Base-by-base conservation (phyloP, 2,888 invertebrate species). In the Hydrotaea diabolus region DNA sequence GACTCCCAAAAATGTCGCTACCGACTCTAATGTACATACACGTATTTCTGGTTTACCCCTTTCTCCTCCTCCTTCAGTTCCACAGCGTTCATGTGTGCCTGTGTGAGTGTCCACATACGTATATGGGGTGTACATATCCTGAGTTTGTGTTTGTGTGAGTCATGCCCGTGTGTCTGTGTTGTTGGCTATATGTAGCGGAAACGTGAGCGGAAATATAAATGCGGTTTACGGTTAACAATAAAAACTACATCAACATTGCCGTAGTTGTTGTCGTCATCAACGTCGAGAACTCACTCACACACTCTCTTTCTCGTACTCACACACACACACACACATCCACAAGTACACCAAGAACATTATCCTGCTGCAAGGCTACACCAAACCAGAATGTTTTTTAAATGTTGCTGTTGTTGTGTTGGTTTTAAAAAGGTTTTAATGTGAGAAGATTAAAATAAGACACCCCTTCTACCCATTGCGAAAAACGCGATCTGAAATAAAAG, bases 151-250 rank as follows among this genome's bases (percentile, higher is more conserved):
- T 15, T 57, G 55, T 21, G 26, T 21, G n/a, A n/a, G n/a, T n/a
- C n/a, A n/a, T n/a, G n/a, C n/a, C n/a, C n/a, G n/a, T n/a, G 59
- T 77, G n/a, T 59, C 11, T 39, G 62, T 36, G 62, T 31, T 73
- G 39, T 53, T 4, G 36, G 4, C 49, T 59, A 62, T 74, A 64
- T 77, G 79, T 79, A 77, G 76, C 76, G 85, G 82, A 85, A 71
- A 85, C 82, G 79, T 85, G 82, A 80, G 80, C 80, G 82, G 82
- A 82, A 85, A 80, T 85, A 85, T 75, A 82, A 85, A 82, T 83
- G 82, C 85, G 82, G 82, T 82, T 80, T 83, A 85, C 80, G 80
- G 75, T 83, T 66, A 85, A 82, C 85, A 82, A 85, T 82, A 80
- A 83, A 85, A 85, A 72, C 77, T 82, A 80, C 85, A 85, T 85